Evolutionary conservation across 2,797 vertebrate genomes (phyloP).

Genomic region (Karalla daura): DNA sequence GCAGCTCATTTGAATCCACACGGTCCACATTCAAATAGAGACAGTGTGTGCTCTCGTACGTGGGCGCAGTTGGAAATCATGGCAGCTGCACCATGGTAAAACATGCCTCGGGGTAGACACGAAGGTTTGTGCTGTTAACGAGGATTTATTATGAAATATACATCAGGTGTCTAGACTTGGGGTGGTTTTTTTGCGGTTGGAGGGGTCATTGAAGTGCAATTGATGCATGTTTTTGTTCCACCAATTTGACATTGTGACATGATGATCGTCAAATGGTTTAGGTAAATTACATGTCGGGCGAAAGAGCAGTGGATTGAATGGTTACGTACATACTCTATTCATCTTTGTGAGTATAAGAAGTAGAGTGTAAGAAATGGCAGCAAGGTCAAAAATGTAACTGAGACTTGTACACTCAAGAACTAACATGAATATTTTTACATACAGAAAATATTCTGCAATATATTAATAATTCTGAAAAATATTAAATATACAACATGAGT

Average conservation of each 20-base stretch:
- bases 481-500: no score
- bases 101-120: constrained; percentile 33
- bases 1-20: background rate
- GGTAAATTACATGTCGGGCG: background rate
- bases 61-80: constrained; percentile 24
- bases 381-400: no score
- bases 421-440: no score
- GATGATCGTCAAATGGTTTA: constrained; percentile 1
- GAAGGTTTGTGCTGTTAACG: constrained; percentile 35
- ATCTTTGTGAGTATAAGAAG: no score
- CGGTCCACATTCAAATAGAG: background rate
- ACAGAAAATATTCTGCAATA: no score
- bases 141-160: constrained; percentile 14
- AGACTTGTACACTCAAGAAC: no score
- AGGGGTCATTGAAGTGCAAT: background rate
- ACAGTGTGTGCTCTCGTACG: constrained; percentile 10
- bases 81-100: constrained; percentile 23
- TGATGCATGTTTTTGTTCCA: background rate
- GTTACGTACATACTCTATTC: no score
- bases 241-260: background rate
- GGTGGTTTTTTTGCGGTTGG: background rate
- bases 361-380: no score
- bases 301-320: no score
- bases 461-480: no score
- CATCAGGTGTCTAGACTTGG: constrained; percentile 23